Base-by-base conservation (phyloP, 2,888 invertebrate genomes). In the Ectemnius continuus region DNA sequence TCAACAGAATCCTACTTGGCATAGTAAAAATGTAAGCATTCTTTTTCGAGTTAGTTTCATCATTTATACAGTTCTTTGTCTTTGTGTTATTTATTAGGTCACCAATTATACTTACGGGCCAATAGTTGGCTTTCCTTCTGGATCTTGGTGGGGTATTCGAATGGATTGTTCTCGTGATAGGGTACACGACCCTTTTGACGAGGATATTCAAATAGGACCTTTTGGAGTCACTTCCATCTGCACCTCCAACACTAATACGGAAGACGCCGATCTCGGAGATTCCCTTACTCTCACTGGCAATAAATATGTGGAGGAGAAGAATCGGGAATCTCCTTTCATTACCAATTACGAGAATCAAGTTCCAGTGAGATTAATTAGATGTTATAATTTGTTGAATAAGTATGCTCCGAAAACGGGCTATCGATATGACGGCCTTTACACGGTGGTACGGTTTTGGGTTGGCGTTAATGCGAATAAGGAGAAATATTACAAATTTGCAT, bases 91-190 rank as follows among this genome's bases (percentile, higher is more conserved):
- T 66, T 68, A 57, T 8, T 58, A 86, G 85, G 70, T 82, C 28
- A 70, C 65, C 45, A 85, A 79, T 14, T 78, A 80, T 28, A 79
- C 75, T 5, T 91, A 91, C 59, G 91, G 91, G 2, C 85, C 86
- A 0, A 64, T 90, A 18, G 57, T 79, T 5, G 83, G 82, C 48
- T 87, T 86, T 72, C 84, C 87, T 60, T 74, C 88, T 0, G 90
- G 90, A 47, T 86, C 86, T 1, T 91, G 91, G 91, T 91, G 91
- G 90, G 90, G 90, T 20, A 89, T 90, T 60, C 88, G 89, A 23
- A 88, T 90, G 86, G 90, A 91, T 66, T 90, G 90, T 67, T 87
- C 90, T 0, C 82, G 89, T n/a, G 88, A 89, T 62, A 79, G 82
- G 8, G 84, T 90, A 26, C 91, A 91, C 52, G 82, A 80, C 62